Base-by-base conservation (phyloP, 1,140 invertebrate genomes). In the Ostrea denselamellosa region DNA sequence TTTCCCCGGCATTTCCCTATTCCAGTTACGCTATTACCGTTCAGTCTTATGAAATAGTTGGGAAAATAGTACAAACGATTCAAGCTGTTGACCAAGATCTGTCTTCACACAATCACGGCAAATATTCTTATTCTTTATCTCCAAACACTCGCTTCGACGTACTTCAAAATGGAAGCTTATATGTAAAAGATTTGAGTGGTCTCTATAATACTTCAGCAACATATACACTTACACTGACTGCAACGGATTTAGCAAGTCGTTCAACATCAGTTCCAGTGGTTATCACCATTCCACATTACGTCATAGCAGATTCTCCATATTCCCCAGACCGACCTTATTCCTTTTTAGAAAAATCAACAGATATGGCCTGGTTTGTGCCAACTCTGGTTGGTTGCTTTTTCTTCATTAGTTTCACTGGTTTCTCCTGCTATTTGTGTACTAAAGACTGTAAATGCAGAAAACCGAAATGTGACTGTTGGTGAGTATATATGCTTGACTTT, bases 81-180 rank as follows among this genome's bases (percentile, higher is more conserved):
- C 58, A 56, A 65, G 86, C 86, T 25, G 83, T 44, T 82, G 86
- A 87, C 22, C 54, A 51, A 25, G 86, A 87, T 44, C 68, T 87
- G 1, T 83, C 34, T 14, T 44, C 34, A 0, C 81, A 87, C 68
- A 28, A 34, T 77, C 68, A 77, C 25, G 68, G 68, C 25, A 77
- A 34, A 77, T 77, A 77, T 8, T 77, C 68, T 25, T 77, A 77
- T 34, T 34, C 22, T 34, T 25, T 77, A 34, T 25, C 68, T 14
- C 68, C 68, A 14, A 77, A 34, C 25, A 34, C 9, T 0, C 68
- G 68, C 12, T 77, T 77, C 25, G 68, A 77, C 25, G 68, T 77
- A 25, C 68, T 77, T 9, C 68, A 77, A 77, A 77, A 77, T 77
- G 68, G 68, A 10, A 77, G 68, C 68, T 28, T 77, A 25, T 77